A percentile compares a stretch with the other conserved stretches of the same genome.
These are phyloP conservation scores for Hassar affinis DNA, from an alignment of 2,113 vertebrate genomes.

Conservation along the genomic window DNA sequence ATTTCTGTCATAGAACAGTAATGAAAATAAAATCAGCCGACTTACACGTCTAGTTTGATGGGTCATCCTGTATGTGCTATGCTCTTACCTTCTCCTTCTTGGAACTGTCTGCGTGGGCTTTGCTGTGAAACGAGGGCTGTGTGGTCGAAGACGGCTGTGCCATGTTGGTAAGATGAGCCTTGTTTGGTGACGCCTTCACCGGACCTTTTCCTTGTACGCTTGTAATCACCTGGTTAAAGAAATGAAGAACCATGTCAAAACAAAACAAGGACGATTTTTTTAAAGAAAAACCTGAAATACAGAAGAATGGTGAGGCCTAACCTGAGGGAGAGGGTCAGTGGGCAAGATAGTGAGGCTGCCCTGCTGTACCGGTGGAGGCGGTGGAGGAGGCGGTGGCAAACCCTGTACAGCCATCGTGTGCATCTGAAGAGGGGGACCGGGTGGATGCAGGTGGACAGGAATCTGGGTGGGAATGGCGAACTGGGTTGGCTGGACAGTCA, in stretches of 20 bases:
- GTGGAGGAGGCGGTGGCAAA: constrained; percentile 90
- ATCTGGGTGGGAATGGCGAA: constrained; percentile 81
- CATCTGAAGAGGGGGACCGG: constrained; percentile 84
- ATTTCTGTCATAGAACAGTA: constrained; percentile 72
- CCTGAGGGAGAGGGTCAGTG: constrained; percentile 85
- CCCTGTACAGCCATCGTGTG: constrained; percentile 84
- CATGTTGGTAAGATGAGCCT: constrained; percentile 71
- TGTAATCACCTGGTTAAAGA: constrained; percentile 72
- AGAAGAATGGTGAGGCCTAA: constrained; percentile 48
- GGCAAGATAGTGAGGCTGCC: constrained; percentile 78
- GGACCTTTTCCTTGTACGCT: constrained; percentile 73
- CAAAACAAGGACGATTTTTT: not conserved
- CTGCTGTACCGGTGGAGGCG: constrained; percentile 91
- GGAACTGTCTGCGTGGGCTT: constrained; percentile 89
- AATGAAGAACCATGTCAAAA: not conserved
- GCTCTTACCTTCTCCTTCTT: constrained; percentile 90
- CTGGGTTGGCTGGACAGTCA: constrained; percentile 80
- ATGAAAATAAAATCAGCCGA: not conserved
- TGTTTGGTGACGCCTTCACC: constrained; percentile 75
- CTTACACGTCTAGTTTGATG: not conserved
- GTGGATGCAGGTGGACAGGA: constrained; percentile 84
- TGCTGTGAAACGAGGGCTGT: constrained; percentile 75
- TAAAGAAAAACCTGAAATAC: not conserved
- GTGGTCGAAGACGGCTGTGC: constrained; percentile 78
- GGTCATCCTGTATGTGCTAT: not conserved